Base-by-base conservation (phyloP, 2,888 invertebrate species). In the Buathra laborator region DNA sequence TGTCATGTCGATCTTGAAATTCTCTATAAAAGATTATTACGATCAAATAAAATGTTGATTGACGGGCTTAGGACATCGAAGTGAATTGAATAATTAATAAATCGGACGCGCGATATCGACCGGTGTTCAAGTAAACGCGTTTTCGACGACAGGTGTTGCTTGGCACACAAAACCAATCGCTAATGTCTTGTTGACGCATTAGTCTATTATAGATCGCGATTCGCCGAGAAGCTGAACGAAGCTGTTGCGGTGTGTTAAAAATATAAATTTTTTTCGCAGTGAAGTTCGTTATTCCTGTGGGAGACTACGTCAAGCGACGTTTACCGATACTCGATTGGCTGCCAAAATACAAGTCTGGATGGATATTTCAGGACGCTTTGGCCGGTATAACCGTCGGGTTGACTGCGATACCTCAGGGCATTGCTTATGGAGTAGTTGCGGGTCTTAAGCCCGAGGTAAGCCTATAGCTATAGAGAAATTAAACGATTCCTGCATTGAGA, bases 401-500 rank as follows among this genome's bases (percentile, higher is more conserved):
- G 43, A 92, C 92, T 0, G 91, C 92, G 0, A 88, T 91, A n/a
- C 92, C 91, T 0, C 92, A 91, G 56, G 90, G 92, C 10, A 92
- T 91, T 71, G 92, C 91, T 80, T 91, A 91, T 68, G 92, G 88
- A 29, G 78, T 89, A 53, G 90, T 91, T 7, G 92, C 92, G 9
- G 90, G 89, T 16, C 84, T 91, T n/a, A 87, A 78, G 86, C 89
- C 91, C n/a, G 90, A 92, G 91, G 92, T 92, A 89, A 72, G 44
- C 59, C 59, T 16, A 1, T 16, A 1, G 46, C 9, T 1, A 4
- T 12, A 24, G 56, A 24, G 10, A 62, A 77, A 77, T 74, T 10
- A n/a, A 77, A 70, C 46, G 51, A 37, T 59, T 48, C 24, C 51
- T 1, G 29, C 29, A 64, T 53, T 43, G 12, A 32, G 12, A 32